Percentiles rank a stretch among this genome's conserved stretches.
Evolutionary conservation across 2,888 invertebrate species (phyloP).

Genomic region (Cyaniris semiargus): DNA sequence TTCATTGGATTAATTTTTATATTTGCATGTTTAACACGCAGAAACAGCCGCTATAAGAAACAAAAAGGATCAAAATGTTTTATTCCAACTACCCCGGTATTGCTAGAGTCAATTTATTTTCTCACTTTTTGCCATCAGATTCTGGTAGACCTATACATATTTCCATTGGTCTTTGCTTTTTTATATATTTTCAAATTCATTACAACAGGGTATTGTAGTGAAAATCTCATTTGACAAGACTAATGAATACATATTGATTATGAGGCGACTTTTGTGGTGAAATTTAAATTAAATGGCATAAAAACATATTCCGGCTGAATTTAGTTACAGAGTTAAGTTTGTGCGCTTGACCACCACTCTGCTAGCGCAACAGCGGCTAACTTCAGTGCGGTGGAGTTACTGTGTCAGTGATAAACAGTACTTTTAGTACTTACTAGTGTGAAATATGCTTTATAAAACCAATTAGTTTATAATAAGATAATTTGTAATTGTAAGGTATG

Average conservation of each 20-base stretch:
- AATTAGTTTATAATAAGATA: conserved; percentile 29
- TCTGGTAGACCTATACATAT: too few relatives aligned
- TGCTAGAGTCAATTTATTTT: too few relatives aligned
- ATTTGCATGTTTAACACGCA: too few relatives aligned
- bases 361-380: conserved; percentile 1
- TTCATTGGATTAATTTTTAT: too few relatives aligned
- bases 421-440: conserved; percentile 43
- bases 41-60: too few relatives aligned
- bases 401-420: conserved; percentile 24
- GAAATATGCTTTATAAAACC: conserved; percentile 51
- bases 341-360: neutral
- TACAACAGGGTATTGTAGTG: conserved; percentile 45
- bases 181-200: conserved; percentile 19
- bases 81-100: too few relatives aligned
- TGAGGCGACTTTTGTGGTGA: neutral
- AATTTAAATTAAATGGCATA: neutral
- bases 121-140: too few relatives aligned
- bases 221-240: conserved; percentile 24
- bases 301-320: conserved; percentile 10
- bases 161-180: neutral
- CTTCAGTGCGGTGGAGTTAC: conserved; percentile 1
- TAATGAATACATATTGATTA: conserved; percentile 14
- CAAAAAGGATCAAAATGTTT: too few relatives aligned
- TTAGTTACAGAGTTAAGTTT: neutral
- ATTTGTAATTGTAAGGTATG: conserved; percentile 56